phyloP scores from a whole-genome alignment of 2,113 vertebrate species.

The Phyllostomus hastatus region DNA sequence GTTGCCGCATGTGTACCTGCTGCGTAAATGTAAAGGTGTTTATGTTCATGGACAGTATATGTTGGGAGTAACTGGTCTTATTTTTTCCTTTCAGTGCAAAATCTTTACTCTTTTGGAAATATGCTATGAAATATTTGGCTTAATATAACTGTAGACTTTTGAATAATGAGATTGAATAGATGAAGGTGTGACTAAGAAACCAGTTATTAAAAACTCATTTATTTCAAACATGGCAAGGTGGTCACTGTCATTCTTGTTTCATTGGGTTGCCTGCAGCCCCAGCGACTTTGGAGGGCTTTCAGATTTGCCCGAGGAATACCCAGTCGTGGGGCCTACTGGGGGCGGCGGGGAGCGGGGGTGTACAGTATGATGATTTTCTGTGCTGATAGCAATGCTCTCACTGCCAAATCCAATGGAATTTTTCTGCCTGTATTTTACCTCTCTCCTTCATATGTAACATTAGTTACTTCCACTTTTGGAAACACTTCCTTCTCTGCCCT shows the following conservation, averaged over 20 bases:
- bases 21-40: neutral
- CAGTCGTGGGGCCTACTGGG: fast-evolving
- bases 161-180: neutral
- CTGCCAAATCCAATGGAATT: neutral
- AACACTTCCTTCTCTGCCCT: neutral
- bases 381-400: neutral
- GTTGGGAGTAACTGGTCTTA: neutral
- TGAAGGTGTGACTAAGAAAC: neutral
- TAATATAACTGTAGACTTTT: neutral
- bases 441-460: neutral
- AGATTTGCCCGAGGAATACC: neutral
- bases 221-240: neutral
- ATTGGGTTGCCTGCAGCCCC: neutral
- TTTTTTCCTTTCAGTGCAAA: neutral
- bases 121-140: neutral
- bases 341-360: fast-evolving
- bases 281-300: neutral
- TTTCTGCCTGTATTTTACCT: neutral
- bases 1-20: neutral
- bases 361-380: neutral
- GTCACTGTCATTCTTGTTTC: neutral
- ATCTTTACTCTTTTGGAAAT: neutral
- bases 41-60: neutral
- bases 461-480: neutral
- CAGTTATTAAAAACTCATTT: neutral